These are phyloP conservation scores for Nephrotoma appendiculata DNA, from an alignment of 2,888 invertebrate genomes.

Conservation along the genomic window DNA sequence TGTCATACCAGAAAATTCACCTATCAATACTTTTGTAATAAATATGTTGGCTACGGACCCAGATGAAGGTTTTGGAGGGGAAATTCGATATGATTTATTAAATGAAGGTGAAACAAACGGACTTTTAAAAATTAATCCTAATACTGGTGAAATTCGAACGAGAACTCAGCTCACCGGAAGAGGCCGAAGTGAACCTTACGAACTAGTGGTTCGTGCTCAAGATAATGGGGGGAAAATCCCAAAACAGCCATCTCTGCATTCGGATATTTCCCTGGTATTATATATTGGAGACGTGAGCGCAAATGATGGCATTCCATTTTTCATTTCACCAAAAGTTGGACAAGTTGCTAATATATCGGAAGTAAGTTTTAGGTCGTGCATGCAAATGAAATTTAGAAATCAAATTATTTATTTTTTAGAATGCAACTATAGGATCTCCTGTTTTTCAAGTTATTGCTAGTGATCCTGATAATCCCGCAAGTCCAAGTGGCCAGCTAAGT, in stretches of 20 bases:
- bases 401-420: constrained; percentile 31
- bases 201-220: constrained; percentile 48
- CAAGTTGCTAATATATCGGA: constrained; percentile 57
- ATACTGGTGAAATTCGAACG: constrained; percentile 53
- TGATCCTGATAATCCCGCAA: constrained; percentile 62
- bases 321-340: constrained; percentile 52
- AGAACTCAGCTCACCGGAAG: constrained; percentile 53
- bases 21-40: constrained; percentile 46
- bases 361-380: constrained; percentile 27
- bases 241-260: constrained; percentile 36
- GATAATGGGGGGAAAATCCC: constrained; percentile 47
- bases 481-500: constrained; percentile 56
- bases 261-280: constrained; percentile 46
- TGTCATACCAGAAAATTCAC: constrained; percentile 64
- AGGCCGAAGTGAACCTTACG: constrained; percentile 59
- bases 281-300: constrained; percentile 67
- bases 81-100: constrained; percentile 54
- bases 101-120: constrained; percentile 60
- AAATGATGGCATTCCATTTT: constrained; percentile 65
- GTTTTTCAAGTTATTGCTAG: constrained; percentile 64
- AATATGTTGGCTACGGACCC: constrained; percentile 59
- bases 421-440: constrained; percentile 54
- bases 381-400: not conserved
- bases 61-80: constrained; percentile 59
- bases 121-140: constrained; percentile 48